Evolutionary conservation across 2,113 vertebrate genomes (phyloP).

Genomic region (Lutjanus erythropterus): DNA sequence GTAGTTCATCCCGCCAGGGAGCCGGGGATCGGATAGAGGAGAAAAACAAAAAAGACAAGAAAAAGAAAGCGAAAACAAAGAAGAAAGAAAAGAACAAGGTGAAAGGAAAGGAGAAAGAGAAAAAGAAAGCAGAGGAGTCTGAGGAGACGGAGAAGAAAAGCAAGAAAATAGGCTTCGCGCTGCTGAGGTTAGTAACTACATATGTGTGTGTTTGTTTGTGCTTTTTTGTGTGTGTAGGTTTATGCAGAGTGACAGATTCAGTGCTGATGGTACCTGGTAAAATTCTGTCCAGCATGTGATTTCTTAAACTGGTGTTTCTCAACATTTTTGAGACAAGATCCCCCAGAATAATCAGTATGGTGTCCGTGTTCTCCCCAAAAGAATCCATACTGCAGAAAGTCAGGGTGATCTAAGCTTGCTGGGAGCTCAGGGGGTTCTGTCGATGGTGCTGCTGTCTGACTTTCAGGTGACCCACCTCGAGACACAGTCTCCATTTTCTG

Average conservation of each 20-base stretch:
- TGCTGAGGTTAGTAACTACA: slow-evolving; percentile 88
- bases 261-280: neutral
- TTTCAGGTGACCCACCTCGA: no score
- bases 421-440: no score
- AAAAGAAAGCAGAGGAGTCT: slow-evolving; percentile 90
- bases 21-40: slow-evolving; percentile 77
- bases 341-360: no score
- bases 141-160: slow-evolving; percentile 92
- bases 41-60: slow-evolving; percentile 81
- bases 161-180: slow-evolving; percentile 92
- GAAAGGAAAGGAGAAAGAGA: slow-evolving; percentile 89
- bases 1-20: slow-evolving; percentile 85
- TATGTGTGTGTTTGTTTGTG: neutral
- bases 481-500: no score
- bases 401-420: no score
- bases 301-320: no score
- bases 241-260: no score
- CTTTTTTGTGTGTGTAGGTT: neutral
- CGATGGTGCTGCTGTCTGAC: no score
- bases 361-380: no score
- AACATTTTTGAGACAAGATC: no score
- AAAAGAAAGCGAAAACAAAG: slow-evolving; percentile 89
- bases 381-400: no score
- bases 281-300: neutral
- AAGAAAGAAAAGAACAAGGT: slow-evolving; percentile 91